A percentile compares a stretch with the other conserved stretches of the same genome.
Conservation (phyloP, 2,888 invertebrate species). For the Drosophila atroscutellata region DNA sequence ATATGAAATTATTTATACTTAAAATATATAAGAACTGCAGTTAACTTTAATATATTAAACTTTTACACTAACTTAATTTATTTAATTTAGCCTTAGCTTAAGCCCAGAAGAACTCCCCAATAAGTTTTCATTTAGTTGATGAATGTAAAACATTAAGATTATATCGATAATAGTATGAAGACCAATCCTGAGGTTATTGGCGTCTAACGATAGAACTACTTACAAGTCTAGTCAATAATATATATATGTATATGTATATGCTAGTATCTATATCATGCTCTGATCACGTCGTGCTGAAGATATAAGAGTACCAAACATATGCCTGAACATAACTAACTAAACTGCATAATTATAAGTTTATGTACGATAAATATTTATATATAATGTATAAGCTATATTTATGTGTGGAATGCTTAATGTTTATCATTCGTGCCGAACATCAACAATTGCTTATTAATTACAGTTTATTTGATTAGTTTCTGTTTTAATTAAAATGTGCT, state of each 20-base stretch:
- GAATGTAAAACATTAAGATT: constrained; percentile 15
- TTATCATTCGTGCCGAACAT: constrained; percentile 67
- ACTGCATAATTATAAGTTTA: constrained; percentile 15
- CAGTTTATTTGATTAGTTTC: background rate
- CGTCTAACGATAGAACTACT: constrained; percentile 62
- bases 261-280: constrained; percentile 64
- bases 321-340: constrained; percentile 29
- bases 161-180: constrained; percentile 56
- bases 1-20: too few relatives aligned
- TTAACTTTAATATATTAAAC: background rate
- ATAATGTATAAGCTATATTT: constrained; percentile 13
- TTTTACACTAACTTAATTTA: background rate
- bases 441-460: constrained; percentile 72
- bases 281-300: constrained; percentile 43
- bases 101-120: background rate
- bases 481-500: constrained; percentile 62
- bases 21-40: too few relatives aligned
- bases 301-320: constrained; percentile 1
- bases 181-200: constrained; percentile 79
- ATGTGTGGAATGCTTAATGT: constrained; percentile 36
- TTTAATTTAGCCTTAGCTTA: background rate
- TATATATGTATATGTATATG: constrained; percentile 12
- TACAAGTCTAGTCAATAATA: constrained; percentile 27
- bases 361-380: constrained; percentile 21
- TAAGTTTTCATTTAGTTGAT: background rate